Evolutionary conservation across 1,140 invertebrate genomes (phyloP), one percentile per base, ranked within the genome.

Genomic region (Littorina saxatilis): DNA sequence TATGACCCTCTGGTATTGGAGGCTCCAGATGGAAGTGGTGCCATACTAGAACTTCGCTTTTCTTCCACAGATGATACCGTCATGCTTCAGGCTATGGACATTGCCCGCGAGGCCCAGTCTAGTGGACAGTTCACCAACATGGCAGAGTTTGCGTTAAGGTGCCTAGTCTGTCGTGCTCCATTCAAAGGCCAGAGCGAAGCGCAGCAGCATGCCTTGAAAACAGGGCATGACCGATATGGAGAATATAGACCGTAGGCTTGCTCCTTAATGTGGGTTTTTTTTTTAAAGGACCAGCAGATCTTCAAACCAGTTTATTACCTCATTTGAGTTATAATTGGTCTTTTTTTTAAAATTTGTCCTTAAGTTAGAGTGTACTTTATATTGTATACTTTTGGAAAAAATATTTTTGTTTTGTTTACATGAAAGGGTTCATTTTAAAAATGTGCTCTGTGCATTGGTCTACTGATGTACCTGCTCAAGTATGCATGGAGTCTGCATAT

Each of bases 1-100:
- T 99, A 99, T 91, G 98, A 99, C 93, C 96, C 97, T 1, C 92
- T 99, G 0, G 96, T 97, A 89, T 94, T 98, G 90, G 97, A 99
- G 93, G 94, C 95, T 0, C 93, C 78, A 61, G 93, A 92, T 68
- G 80, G 86, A 23, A 82, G 72, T 13, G 82, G 80, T 32, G 52
- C 75, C 2, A 29, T 88, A 23, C 27, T 72, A 43, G 82, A 86
- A 91, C 97, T 97, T 13, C 95, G 97, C 81, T 99, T 99, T 90
- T 95, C 95, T 0, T 94, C 95, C 79, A 80, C 79, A 47, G 96
- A 98, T 91, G 93, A 95, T 78, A 93, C 92, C 11, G 94, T 97
- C 39, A 93, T 97, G 58, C 92, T 94, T 55, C 95, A 97, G 91
- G 98, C 97, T 0, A 94, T 96, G 82, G 95, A 96, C 89, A 90